Evolutionary conservation across 2,113 vertebrate genomes (phyloP), one percentile per base, ranked within the genome.

Genomic region (Pteronura brasiliensis): DNA sequence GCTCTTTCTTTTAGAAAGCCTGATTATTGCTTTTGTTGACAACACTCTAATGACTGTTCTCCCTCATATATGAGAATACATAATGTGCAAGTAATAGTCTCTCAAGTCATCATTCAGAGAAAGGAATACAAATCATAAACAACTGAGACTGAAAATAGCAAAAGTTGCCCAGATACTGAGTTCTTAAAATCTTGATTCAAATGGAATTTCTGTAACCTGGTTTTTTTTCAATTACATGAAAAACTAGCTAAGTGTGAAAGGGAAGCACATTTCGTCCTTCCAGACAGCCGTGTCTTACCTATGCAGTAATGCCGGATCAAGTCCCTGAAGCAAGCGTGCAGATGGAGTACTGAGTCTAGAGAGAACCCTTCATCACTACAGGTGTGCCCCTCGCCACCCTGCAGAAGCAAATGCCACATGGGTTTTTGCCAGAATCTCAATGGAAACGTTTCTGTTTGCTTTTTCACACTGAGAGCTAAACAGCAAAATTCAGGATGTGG

Each of bases 401-500:
- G 10, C 71, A 42, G 34, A 34, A 57, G 79, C 77, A 63, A 72
- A 71, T 3, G 7, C 9, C 79, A 85, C 12, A 1, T 15, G 4
- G 20, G 69, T 29, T 94, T 67, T 49, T 80, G 47, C 31, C 49
- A 74, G 59, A 87, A 39, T 52, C 61, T 81, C 29, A 69, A 42
- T 13, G 44, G 12, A 76, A 92, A n/a, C 59, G 36, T 59, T 82
- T 71, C 31, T 31, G 69, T 69, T 88, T 72, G 47, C 39, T 80
- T 77, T 83, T 90, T 90, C 63, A 90, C 34, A 36, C 63, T 55
- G 44, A 44, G 69, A 84, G 29, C 23, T 89, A 76, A 71, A 83
- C 5, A 27, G 29, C 52, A 80, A 29, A 84, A 11, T 72, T 96
- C 42, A 81, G 57, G 65, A 81, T 52, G 14, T 57, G 27, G n/a